These are phyloP conservation scores for Aulostomus chinensis DNA, from an alignment of 2,797 vertebrate genomes.

Conservation along the genomic window DNA sequence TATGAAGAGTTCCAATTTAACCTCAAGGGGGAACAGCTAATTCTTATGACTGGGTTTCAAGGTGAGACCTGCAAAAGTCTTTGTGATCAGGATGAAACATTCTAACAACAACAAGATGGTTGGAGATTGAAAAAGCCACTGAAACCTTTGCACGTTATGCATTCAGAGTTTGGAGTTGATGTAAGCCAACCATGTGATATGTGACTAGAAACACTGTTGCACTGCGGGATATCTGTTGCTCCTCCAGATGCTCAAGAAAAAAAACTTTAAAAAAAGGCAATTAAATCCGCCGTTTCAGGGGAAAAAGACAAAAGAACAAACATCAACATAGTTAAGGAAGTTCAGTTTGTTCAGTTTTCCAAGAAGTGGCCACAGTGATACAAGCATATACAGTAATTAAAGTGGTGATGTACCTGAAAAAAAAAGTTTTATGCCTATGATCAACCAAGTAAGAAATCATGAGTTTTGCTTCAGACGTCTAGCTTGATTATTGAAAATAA, in stretches of 20 bases:
- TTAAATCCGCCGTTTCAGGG: too few relatives aligned
- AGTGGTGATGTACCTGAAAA: too few relatives aligned
- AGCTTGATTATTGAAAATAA: too few relatives aligned
- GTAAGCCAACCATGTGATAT: background rate
- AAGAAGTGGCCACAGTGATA: too few relatives aligned
- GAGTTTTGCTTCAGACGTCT: too few relatives aligned
- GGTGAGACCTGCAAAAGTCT: slow-evolving; percentile 55
- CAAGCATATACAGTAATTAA: too few relatives aligned
- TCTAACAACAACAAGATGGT: slow-evolving; percentile 19
- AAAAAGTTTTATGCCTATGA: background rate
- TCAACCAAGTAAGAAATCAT: background rate
- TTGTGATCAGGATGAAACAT: slow-evolving; percentile 54
- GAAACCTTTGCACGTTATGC: too few relatives aligned
- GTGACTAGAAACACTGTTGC: background rate
- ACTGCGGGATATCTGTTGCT: background rate
- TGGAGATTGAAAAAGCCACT: slow-evolving; percentile 18
- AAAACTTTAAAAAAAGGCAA: too few relatives aligned
- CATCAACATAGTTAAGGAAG: too few relatives aligned
- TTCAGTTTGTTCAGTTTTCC: too few relatives aligned
- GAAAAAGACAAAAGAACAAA: too few relatives aligned
- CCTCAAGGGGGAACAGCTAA: slow-evolving; percentile 51
- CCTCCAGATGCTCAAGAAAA: background rate
- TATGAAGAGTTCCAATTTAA: slow-evolving; percentile 60
- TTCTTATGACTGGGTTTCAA: slow-evolving; percentile 57
- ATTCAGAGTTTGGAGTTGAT: too few relatives aligned